Evolutionary conservation across 2,113 vertebrate species (phyloP), one percentile per base, ranked within the genome.

Genomic region (Urocitellus parryii): DNA sequence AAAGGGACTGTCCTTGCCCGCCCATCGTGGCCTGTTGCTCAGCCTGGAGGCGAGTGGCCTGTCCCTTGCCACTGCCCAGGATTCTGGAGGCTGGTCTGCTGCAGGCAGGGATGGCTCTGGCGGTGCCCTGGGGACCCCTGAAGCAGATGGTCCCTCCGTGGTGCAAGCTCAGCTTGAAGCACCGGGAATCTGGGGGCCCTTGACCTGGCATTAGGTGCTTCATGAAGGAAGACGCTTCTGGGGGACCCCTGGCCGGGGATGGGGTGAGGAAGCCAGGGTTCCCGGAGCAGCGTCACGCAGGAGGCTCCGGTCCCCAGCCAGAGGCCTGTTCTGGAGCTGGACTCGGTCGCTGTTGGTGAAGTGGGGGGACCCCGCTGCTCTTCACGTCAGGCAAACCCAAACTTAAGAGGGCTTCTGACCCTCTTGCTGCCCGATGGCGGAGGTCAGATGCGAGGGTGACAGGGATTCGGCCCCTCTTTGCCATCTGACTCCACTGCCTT

Each of bases 181-280:
- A 96, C 51, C 76, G 63, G 95, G 98, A 98, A 98, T 97, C 97
- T 98, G 95, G 98, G 97, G 98, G 97, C 95, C 94, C 98, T 99
- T 97, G 98, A 98, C 98, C 91, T 98, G 98, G 98, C 97, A 98
- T 97, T 96, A 84, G 98, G 98, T 98, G 97, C 95, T 99, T 98
- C 24, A 20, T 27, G 81, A 48, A n/a, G 73, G 83, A 91, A 97
- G 70, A 76, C 82, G 82, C 37, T 90, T 83, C 18, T 34, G 37
- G 68, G 16, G 4, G 93, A 96, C 72, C 42, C 42, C 42, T 42
- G 42, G 92, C 73, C 61, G 67, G 88, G 79, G 95, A 12, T 34
- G 92, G 91, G 88, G 89, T 95, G 80, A 76, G 96, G 97, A 88
- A 83, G 94, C 81, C 72, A 83, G 80, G 74, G 32, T 53, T 87